These are phyloP conservation scores for Zoanthus gigantus DNA, from an alignment of 92 coral and sea anemone species.

Conservation along the genomic window DNA sequence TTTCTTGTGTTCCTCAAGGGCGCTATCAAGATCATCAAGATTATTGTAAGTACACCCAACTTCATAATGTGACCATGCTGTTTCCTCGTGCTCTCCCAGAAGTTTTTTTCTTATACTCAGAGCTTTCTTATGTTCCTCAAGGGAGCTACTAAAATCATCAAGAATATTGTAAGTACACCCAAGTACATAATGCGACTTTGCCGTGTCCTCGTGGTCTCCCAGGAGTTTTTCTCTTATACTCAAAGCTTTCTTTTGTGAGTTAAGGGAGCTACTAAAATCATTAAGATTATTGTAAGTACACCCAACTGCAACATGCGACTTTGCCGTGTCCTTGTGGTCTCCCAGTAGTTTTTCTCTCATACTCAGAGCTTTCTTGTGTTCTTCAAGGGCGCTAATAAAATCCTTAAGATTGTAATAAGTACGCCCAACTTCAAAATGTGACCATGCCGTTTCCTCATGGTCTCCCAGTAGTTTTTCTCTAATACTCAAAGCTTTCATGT, in stretches of 20 bases:
- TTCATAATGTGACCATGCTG: neutral
- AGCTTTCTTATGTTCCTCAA: neutral
- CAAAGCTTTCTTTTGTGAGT: neutral
- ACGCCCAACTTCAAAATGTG: no score
- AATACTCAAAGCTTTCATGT: no score
- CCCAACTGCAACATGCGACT: neutral
- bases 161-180: neutral
- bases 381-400: no score
- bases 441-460: no score
- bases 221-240: neutral
- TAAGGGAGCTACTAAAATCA: neutral
- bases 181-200: neutral
- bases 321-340: no score
- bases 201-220: neutral
- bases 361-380: neutral
- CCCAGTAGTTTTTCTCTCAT: neutral
- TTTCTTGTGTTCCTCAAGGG: no score
- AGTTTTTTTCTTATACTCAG: neutral
- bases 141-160: neutral
- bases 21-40: no score
- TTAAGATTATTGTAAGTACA: neutral
- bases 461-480: no score
- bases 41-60: no score
- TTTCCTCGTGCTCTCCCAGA: neutral
- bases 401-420: no score